phyloP scores from a whole-genome alignment of 1,140 invertebrate genomes.

The Anoplolepis gracilipes region DNA sequence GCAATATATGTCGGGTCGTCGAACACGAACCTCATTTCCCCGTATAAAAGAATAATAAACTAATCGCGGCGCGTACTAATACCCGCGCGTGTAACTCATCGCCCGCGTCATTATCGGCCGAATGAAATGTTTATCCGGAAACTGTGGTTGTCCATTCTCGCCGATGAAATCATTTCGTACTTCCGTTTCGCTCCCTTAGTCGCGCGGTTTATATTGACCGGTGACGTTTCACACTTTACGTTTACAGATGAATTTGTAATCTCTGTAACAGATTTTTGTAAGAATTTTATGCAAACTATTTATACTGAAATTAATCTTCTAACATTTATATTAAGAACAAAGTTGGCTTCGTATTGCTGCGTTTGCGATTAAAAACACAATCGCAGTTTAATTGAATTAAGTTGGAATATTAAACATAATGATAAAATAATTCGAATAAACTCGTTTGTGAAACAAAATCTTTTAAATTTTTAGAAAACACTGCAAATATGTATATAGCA shows the following conservation, averaged over 20 bases:
- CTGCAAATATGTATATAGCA: neutral
- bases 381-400: neutral
- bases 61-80: slow-evolving; percentile 71
- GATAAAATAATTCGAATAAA: neutral
- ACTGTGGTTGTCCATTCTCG: slow-evolving; percentile 51
- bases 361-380: neutral
- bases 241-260: neutral
- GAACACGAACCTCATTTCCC: slow-evolving; percentile 79
- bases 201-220: neutral
- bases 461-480: neutral
- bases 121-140: slow-evolving; percentile 73
- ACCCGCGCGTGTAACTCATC: slow-evolving; percentile 64
- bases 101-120: slow-evolving; percentile 69
- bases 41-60: slow-evolving; percentile 82
- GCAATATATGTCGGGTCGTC: slow-evolving; percentile 70
- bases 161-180: slow-evolving; percentile 44
- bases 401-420: neutral
- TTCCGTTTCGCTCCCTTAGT: slow-evolving; percentile 19
- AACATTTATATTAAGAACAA: neutral
- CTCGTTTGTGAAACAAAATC: neutral
- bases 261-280: neutral
- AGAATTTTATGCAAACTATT: neutral
- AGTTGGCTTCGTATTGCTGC: neutral
- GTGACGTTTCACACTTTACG: neutral
- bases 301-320: neutral